These are phyloP conservation scores for Philaethria dido DNA, from an alignment of 2,888 invertebrate species.

Conservation along the genomic window DNA sequence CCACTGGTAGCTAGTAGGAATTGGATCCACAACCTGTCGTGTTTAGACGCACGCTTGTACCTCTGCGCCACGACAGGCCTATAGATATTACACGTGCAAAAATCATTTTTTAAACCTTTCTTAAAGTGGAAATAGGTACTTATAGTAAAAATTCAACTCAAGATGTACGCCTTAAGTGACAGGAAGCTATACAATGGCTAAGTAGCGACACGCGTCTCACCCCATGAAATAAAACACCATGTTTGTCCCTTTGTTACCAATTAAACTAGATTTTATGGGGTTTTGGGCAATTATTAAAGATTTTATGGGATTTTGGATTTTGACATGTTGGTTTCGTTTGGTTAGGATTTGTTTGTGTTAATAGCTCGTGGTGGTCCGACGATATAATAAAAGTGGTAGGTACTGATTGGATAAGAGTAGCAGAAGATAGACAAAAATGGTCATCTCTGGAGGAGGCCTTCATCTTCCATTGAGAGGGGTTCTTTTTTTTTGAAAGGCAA, in stretches of 20 bases:
- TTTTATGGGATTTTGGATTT: conserved; percentile 11
- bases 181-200: conserved; percentile 2
- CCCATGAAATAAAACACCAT: conserved; percentile 49
- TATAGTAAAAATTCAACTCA: neutral
- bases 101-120: neutral
- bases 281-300: conserved; percentile 14
- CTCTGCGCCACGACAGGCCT: too few species aligned
- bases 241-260: conserved; percentile 28
- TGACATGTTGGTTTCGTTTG: conserved; percentile 4
- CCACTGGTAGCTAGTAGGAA: too few species aligned
- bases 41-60: too few species aligned
- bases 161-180: conserved; percentile 1
- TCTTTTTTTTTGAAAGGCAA: too few species aligned
- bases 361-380: too few species aligned
- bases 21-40: too few species aligned
- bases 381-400: too few species aligned
- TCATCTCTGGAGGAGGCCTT: too few species aligned
- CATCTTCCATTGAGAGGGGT: too few species aligned
- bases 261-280: conserved; percentile 8
- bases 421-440: too few species aligned
- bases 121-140: neutral
- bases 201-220: conserved; percentile 62
- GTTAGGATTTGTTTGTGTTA: neutral
- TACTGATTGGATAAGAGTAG: too few species aligned
- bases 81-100: neutral